A percentile compares a stretch with the other conserved stretches of the same genome.
Conservation (phyloP, 2,797 vertebrate species). For the Phataginus tetradactyla region DNA sequence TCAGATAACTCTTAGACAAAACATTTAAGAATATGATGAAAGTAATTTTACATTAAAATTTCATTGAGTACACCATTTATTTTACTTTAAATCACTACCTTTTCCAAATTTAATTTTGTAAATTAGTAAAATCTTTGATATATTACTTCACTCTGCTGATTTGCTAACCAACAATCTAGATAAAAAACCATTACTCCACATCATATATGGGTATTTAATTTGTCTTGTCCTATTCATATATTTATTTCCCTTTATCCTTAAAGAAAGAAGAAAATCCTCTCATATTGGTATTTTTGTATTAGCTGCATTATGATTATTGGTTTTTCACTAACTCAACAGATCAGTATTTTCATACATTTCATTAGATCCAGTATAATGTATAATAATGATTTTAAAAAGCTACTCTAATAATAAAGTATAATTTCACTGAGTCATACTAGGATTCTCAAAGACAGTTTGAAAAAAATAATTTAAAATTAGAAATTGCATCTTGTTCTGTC, state of each 20-base stretch:
- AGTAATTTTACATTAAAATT: slow-evolving; percentile 21
- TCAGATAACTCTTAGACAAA: slow-evolving; percentile 36
- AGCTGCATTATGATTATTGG: not conserved
- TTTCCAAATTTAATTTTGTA: not conserved
- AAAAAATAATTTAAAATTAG: slow-evolving; percentile 40
- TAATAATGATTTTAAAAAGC: slow-evolving; percentile 9
- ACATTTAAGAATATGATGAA: slow-evolving; percentile 24
- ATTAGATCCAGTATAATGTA: not conserved
- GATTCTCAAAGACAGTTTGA: slow-evolving; percentile 30
- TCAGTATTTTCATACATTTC: slow-evolving; percentile 49
- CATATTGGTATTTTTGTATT: slow-evolving; percentile 7
- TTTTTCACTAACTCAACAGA: slow-evolving; percentile 32
- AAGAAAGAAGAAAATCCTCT: slow-evolving; percentile 28
- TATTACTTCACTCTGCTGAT: not conserved
- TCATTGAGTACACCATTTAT: slow-evolving; percentile 27
- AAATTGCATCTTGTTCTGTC: not conserved
- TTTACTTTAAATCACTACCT: not conserved
- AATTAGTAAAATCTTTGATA: not conserved
- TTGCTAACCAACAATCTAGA: not conserved
- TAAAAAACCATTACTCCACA: slow-evolving; percentile 17
- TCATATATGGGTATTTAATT: not conserved
- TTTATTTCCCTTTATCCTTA: slow-evolving; percentile 29
- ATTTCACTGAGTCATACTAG: not conserved
- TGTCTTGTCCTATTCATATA: slow-evolving; percentile 22
- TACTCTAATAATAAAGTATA: slow-evolving; percentile 45